phyloP scores from a whole-genome alignment of 2,888 invertebrate species.

The Tholera decimalis region DNA sequence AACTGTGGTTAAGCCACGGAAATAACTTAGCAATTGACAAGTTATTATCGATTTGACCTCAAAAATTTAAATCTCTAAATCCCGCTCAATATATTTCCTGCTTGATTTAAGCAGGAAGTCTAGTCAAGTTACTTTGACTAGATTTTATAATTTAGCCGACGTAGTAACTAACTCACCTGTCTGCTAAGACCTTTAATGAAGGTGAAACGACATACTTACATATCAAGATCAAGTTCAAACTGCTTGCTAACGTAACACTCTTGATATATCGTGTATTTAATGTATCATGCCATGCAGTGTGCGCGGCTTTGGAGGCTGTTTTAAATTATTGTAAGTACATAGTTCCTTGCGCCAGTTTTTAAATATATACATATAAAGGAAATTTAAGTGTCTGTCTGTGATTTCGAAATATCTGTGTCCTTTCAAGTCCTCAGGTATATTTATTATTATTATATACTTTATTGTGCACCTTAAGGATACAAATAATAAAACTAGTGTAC shows the following conservation, averaged over 20 bases:
- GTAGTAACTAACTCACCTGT: constrained; percentile 28
- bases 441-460: no score
- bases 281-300: constrained; percentile 8
- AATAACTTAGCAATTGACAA: not conserved
- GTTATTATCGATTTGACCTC: constrained; percentile 15
- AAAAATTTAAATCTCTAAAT: not conserved
- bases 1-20: not conserved
- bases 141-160: constrained; percentile 41
- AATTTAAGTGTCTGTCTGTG: no score
- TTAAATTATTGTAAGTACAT: constrained; percentile 5
- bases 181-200: constrained; percentile 33
- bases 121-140: no score
- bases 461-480: no score
- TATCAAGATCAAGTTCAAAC: constrained; percentile 54
- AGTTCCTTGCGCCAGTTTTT: constrained; percentile 11
- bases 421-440: no score
- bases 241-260: constrained; percentile 18
- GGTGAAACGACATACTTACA: constrained; percentile 31
- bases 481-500: no score
- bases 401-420: no score
- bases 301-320: constrained; percentile 18
- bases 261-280: constrained; percentile 16
- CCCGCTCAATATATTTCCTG: constrained; percentile 34
- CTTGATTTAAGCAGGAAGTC: no score
- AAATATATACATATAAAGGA: no score